These are phyloP conservation scores for Anoncus sp. DNA, from an alignment of 2,888 invertebrate genomes.

Conservation along the genomic window DNA sequence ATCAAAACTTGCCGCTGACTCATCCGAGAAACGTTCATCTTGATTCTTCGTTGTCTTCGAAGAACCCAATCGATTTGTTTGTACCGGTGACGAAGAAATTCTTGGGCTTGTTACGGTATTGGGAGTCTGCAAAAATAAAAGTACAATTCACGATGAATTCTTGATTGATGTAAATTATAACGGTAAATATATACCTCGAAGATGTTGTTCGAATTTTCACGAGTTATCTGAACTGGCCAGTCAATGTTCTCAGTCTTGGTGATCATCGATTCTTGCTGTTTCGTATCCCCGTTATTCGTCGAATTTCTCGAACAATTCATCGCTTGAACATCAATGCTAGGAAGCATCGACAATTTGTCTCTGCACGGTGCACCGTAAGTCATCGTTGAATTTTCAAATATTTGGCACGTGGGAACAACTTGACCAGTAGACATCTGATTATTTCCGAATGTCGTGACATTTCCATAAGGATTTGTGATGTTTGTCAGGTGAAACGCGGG, in stretches of 20 bases:
- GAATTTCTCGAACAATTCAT: conserved; percentile 42
- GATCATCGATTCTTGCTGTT: not conserved
- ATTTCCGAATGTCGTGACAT: conserved; percentile 62
- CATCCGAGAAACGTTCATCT: conserved; percentile 79
- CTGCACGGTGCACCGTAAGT: conserved; percentile 62
- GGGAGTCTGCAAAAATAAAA: conserved; percentile 26
- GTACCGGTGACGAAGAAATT: conserved; percentile 18
- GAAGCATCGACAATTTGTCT: conserved; percentile 65
- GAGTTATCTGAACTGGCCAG: conserved; percentile 65
- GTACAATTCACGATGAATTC: not conserved
- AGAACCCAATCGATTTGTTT: conserved; percentile 9
- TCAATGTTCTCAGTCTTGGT: conserved; percentile 55
- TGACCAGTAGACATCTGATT: conserved; percentile 65
- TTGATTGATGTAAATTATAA: not conserved
- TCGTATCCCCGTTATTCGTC: conserved; percentile 15
- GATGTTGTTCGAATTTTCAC: conserved; percentile 38
- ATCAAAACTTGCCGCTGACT: conserved; percentile 85
- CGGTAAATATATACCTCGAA: conserved; percentile 46
- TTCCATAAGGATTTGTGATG: conserved; percentile 65
- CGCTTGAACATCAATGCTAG: conserved; percentile 48
- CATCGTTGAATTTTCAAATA: conserved; percentile 69
- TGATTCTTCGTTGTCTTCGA: conserved; percentile 53
- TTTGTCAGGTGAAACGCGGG: conserved; percentile 70
- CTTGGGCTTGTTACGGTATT: conserved; percentile 20
- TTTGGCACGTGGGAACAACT: conserved; percentile 43